phyloP scores from a whole-genome alignment of 2,888 invertebrate species.

The Tigriopus californicus region DNA sequence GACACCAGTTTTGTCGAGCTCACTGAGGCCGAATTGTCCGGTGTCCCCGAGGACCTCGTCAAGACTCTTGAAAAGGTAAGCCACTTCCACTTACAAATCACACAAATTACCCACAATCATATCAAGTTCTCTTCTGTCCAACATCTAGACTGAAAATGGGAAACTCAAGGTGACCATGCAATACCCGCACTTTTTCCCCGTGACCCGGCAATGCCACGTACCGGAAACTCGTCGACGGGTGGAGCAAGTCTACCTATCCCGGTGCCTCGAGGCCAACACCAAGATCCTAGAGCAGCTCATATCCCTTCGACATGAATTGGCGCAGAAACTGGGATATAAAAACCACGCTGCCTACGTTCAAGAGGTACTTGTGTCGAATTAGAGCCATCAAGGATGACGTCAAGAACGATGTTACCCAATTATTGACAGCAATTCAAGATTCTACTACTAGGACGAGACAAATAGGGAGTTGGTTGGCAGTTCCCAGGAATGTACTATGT shows the following conservation, averaged over 20 bases:
- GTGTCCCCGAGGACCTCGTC: constrained; percentile 24
- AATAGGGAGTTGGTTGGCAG: no score
- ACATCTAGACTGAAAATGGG: constrained; percentile 27
- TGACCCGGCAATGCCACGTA: constrained; percentile 29
- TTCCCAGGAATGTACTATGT: no score
- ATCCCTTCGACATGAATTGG: constrained; percentile 29
- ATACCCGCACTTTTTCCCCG: constrained; percentile 33
- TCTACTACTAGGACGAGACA: no score
- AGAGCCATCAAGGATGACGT: no score
- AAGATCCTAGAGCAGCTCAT: constrained; percentile 31
- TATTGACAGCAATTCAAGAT: no score
- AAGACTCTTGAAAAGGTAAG: constrained; percentile 21
- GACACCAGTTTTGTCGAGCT: constrained; percentile 31
- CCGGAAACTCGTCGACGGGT: background rate
- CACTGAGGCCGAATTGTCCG: constrained; percentile 28
- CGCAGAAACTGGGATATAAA: constrained; percentile 28
- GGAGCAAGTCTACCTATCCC: constrained; percentile 19
- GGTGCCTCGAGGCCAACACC: constrained; percentile 30
- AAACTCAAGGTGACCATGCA: constrained; percentile 30
- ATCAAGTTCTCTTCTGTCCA: no score
- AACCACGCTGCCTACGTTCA: constrained; percentile 31
- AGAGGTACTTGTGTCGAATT: constrained; percentile 20
- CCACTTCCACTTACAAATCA: background rate
- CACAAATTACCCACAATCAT: background rate
- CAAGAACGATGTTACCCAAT: no score